Base-by-base conservation (phyloP, 2,797 vertebrate genomes). In the Anniella stebbinsi region DNA sequence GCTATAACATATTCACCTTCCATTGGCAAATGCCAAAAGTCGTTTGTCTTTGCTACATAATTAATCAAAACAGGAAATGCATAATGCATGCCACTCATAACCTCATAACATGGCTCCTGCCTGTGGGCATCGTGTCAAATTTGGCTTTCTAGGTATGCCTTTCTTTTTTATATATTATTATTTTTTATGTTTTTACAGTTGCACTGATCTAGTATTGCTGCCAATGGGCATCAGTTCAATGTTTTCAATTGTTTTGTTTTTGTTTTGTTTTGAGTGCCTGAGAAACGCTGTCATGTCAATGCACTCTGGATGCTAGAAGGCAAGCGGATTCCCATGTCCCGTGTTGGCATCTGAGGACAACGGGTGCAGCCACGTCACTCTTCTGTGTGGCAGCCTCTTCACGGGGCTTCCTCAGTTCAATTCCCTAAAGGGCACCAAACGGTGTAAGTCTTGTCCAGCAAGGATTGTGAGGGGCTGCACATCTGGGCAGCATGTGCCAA, bases 101-200 rank as follows among this genome's bases (percentile, higher is more conserved):
- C 30, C 25, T 51, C 25, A 41, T 54, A 67, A 13, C 30, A 23
- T 77, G 11, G 11, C 38, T 78, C 78, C 60, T 67, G 73, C 60
- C 63, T 45, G 15, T 8, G 33, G 36, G 82, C 25, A 30, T 38
- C 11, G 38, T 70, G 10, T 18, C 54, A 73, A 85, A 80, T 78
- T 38, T 69, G 63, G 63, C 63, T 89, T 89, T 85, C 76, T 69
- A 78, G 51, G 63, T 57, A 70, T 67, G 23, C 30, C 30, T 82
- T 51, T 73, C 41, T 73, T 38, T 41, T 25, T 23, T 23, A 63
- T n/a, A n/a, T n/a, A n/a, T n/a, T n/a, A n/a, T 45, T 45, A 3
- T 6, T 45, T 21, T 63, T 63, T 25, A 4, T 25, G n/a, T 23
- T 75, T 66, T 33, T 66, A 72, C 45, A n/a, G 18, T 82, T 66